Conservation (phyloP, 2,113 vertebrate species). For the Hoplias malabaricus region DNA sequence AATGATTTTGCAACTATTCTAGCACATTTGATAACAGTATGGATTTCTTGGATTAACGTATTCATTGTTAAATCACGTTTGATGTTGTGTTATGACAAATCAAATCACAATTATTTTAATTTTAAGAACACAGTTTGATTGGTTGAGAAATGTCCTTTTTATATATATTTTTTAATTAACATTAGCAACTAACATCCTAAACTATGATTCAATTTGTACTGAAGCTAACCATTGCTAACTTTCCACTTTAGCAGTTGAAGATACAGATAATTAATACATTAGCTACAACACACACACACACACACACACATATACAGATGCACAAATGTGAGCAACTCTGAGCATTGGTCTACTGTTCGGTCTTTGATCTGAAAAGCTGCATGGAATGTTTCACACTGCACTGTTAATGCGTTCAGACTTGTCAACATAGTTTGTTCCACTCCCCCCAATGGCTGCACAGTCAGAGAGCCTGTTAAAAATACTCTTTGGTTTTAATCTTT, state of each 20-base stretch:
- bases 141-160: too few species aligned
- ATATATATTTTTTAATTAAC: too few species aligned
- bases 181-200: too few species aligned
- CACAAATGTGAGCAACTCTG: not conserved
- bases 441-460: slow-evolving; percentile 46
- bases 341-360: not conserved
- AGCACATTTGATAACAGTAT: too few species aligned
- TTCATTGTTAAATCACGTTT: too few species aligned
- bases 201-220: too few species aligned
- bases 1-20: too few species aligned
- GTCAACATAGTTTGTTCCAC: slow-evolving; percentile 43
- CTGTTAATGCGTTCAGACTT: slow-evolving; percentile 60
- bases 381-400: slow-evolving; percentile 38
- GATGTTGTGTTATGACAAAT: too few species aligned
- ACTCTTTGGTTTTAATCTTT: slow-evolving; percentile 63
- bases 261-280: not conserved
- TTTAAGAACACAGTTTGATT: too few species aligned
- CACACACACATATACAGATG: not conserved
- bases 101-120: too few species aligned
- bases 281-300: not conserved
- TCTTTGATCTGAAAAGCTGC: slow-evolving; percentile 50
- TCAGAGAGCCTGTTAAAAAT: slow-evolving; percentile 28
- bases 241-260: not conserved
- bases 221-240: not conserved
- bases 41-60: too few species aligned